Base-by-base conservation (phyloP, 2,113 vertebrate species). In the Psettodes erumei region DNA sequence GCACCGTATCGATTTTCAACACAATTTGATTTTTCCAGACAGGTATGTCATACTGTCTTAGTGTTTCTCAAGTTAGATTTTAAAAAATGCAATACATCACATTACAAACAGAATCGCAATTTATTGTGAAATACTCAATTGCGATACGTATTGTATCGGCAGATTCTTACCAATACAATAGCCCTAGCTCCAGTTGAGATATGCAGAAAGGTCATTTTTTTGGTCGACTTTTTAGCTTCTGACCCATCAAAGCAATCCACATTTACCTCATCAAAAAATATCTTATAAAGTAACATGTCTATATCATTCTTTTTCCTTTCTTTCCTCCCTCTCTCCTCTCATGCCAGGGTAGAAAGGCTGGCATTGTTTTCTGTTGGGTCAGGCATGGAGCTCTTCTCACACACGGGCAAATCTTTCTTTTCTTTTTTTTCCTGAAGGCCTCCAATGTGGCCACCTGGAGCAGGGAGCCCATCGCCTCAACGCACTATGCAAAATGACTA, bases 331-430 rank as follows among this genome's bases (percentile, higher is more conserved):
- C 10, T 30, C 27, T 30, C 19, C 75, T 70, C 77, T 77, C 75
- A 81, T 79, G 73, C 63, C 75, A 79, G 65, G 56, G 27, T 78
- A 88, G 75, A 91, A 83, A 86, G 85, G 72, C 85, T 66, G 65
- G 30, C 72, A 86, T 90, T 90, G 89, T 90, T 71, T 85, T 51
- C 77, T 54, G 45, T 40, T 10, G 53, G 33, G 54, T n/a, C 72
- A 63, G 54, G 51, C 70, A 71, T 40, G 53, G 42, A 53, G 65
- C 76, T 68, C 63, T 75, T 48, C 74, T 90, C 87, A 77, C 81
- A 85, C 87, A 86, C 86, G 82, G 82, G 75, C 23, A 80, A 67
- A 58, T 73, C 68, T 56, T 50, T 48, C 63, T 55, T 43, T 45
- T 19, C 38, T 27, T 68, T 81, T 28, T 68, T 48, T 40, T 66